Conservation (phyloP, 2,113 vertebrate genomes). For the Ceyx melanurus region DNA sequence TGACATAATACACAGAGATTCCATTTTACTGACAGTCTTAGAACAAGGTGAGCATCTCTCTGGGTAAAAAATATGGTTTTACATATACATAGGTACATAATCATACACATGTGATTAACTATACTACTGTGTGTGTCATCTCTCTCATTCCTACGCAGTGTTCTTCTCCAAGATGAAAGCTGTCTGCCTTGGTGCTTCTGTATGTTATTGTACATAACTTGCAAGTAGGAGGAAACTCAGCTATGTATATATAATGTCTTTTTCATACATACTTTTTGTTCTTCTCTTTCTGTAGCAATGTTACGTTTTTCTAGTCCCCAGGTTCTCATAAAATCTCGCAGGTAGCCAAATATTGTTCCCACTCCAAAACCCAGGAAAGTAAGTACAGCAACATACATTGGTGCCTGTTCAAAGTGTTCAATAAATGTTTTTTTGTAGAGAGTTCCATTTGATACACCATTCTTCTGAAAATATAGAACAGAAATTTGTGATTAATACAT, state of each 20-base stretch:
- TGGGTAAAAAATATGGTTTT: background rate
- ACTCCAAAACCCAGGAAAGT: slow-evolving; percentile 91
- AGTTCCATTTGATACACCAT: slow-evolving; percentile 69
- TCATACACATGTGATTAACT: background rate
- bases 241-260: background rate
- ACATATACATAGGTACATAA: background rate
- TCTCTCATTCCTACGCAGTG: background rate
- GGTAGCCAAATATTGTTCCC: slow-evolving; percentile 89
- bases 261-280: slow-evolving; percentile 87
- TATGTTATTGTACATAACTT: background rate
- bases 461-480: slow-evolving; percentile 79
- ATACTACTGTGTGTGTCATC: background rate
- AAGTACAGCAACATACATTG: slow-evolving; percentile 88
- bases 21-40: background rate
- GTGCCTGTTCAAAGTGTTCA: slow-evolving; percentile 87
- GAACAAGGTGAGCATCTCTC: background rate
- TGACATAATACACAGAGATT: background rate
- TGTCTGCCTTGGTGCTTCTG: background rate
- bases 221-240: background rate
- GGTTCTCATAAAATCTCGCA: slow-evolving; percentile 91
- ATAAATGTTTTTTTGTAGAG: slow-evolving; percentile 66
- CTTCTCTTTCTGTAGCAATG: slow-evolving; percentile 82
- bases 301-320: slow-evolving; percentile 88
- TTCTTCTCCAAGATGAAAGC: background rate
- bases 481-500: slow-evolving; percentile 43